A percentile compares a stretch with the other conserved stretches of the same genome.
Evolutionary conservation across 1,140 invertebrate genomes (phyloP).

Genomic region (Coptotermes formosanus): DNA sequence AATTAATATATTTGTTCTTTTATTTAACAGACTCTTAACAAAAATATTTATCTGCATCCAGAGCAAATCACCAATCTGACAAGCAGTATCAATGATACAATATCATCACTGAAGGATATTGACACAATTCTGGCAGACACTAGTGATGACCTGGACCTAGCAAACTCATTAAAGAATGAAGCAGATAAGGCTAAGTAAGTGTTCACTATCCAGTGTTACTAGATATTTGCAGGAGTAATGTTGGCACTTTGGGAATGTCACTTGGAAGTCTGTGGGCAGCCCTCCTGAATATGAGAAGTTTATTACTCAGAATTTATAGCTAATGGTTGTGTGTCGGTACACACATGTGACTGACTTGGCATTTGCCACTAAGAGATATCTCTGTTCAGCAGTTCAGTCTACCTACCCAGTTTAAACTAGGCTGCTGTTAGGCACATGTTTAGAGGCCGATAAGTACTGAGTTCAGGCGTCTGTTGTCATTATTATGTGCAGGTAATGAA

Average conservation of each 20-base stretch:
- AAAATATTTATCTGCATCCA: conserved; percentile 70
- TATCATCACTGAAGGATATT: conserved; percentile 83
- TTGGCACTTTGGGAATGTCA: neutral
- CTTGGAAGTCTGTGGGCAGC: neutral
- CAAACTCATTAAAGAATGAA: conserved; percentile 69
- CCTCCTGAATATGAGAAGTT: neutral
- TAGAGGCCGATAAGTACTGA: too few relatives aligned
- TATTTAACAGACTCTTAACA: conserved; percentile 52
- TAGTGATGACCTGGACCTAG: conserved; percentile 68
- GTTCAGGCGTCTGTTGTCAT: too few relatives aligned
- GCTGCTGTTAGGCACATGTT: too few relatives aligned
- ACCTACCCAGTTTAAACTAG: too few relatives aligned
- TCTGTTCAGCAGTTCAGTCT: too few relatives aligned
- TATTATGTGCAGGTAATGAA: too few relatives aligned
- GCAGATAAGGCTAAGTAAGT: conserved; percentile 75
- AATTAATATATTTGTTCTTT: neutral
- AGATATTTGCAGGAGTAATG: neutral
- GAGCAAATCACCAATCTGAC: conserved; percentile 83
- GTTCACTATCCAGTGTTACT: neutral
- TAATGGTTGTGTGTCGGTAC: neutral
- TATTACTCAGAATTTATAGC: neutral
- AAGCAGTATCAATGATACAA: conserved; percentile 79
- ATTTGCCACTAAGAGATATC: too few relatives aligned
- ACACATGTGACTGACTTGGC: neutral
- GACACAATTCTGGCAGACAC: conserved; percentile 87